Base-by-base conservation (phyloP, 2,797 vertebrate genomes). In the Mionectes olivaceus region DNA sequence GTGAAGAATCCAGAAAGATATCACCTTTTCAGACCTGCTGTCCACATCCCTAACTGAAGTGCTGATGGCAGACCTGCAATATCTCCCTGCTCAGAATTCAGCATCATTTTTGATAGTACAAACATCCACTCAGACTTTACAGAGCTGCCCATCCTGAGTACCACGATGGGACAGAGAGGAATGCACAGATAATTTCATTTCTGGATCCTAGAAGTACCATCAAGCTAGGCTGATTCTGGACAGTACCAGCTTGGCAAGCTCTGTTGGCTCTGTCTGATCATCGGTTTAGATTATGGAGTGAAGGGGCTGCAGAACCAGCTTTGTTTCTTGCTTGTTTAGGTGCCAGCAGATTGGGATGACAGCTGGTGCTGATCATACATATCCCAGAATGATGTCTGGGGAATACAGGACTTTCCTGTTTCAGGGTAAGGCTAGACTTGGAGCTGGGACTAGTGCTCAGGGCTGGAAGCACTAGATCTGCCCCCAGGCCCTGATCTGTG, bases 301-400 rank as follows among this genome's bases (percentile, higher is more conserved):
- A 84, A 90, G 63, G 70, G 70, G 56, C 60, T 80, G 91, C 73
- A 93, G 68, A 92, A 83, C 67, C 86, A 94, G 86, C 67, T 92
- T 84, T n/a, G 33, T 85, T 71, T 71, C 71, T 90, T 71, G 32
- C 28, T 79, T 59, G 53, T 87, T 85, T 60, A 83, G 46, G 68
- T 76, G 80, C 63, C 71, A 80, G 47, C 60, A 61, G 70, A 93
- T 13, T 41, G n/a, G 43, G 64, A 39, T 61, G 53, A 67, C 59
- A 93, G 50, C 60, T 83, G 68, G 16, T 80, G 73, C n/a, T 73
- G 55, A 90, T 90, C 86, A 49, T 7, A 53, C 18, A 15, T 18
- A 15, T 18, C 28, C 64, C 73, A 80, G 73, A 60, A 69, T 6
- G 61, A 87, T 74, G 73, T 53, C 80, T 80, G 83, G 39, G 60